Percentiles rank a stretch among this genome's conserved stretches.
Conservation (phyloP, 2,888 invertebrate genomes). For the Apodemia duryi region DNA sequence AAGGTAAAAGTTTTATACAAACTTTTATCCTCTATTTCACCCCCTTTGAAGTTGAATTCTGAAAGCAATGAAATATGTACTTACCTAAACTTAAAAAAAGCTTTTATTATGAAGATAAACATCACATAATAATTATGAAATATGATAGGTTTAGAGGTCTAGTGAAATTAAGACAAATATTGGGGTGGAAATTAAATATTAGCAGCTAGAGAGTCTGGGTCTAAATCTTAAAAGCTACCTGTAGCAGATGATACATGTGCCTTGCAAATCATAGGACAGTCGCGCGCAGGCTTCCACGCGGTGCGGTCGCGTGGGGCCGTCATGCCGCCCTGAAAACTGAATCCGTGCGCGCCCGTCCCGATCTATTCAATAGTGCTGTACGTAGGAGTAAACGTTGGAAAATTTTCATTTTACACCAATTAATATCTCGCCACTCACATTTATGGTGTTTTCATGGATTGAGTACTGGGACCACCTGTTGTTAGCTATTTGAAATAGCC, state of each 20-base stretch:
- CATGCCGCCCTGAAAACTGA: slow-evolving; percentile 48
- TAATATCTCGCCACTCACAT: background rate
- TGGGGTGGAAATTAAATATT: too few species aligned
- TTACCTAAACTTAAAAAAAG: too few species aligned
- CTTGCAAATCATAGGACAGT: slow-evolving; percentile 49
- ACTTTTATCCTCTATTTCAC: too few species aligned
- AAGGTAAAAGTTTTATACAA: too few species aligned
- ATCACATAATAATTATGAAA: too few species aligned
- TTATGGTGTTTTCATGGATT: slow-evolving; percentile 32
- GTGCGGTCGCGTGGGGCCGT: slow-evolving; percentile 56
- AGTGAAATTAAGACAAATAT: too few species aligned
- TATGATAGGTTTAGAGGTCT: too few species aligned
- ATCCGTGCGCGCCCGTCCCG: slow-evolving; percentile 45
- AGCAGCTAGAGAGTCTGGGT: slow-evolving; percentile 36
- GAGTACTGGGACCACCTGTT: slow-evolving; percentile 64
- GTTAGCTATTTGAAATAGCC: slow-evolving; percentile 62
- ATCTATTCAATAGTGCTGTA: slow-evolving; percentile 29
- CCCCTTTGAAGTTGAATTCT: too few species aligned
- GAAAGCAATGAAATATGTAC: too few species aligned
- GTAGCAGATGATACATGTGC: slow-evolving; percentile 59
- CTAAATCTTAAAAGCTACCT: slow-evolving; percentile 63
- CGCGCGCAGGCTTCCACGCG: slow-evolving; percentile 75
- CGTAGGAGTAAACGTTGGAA: slow-evolving; percentile 23
- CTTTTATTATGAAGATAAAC: too few species aligned
- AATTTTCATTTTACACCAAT: slow-evolving; percentile 15